These are phyloP conservation scores for Gasteruption jaculator DNA, from an alignment of 2,888 invertebrate genomes.

Conservation along the genomic window DNA sequence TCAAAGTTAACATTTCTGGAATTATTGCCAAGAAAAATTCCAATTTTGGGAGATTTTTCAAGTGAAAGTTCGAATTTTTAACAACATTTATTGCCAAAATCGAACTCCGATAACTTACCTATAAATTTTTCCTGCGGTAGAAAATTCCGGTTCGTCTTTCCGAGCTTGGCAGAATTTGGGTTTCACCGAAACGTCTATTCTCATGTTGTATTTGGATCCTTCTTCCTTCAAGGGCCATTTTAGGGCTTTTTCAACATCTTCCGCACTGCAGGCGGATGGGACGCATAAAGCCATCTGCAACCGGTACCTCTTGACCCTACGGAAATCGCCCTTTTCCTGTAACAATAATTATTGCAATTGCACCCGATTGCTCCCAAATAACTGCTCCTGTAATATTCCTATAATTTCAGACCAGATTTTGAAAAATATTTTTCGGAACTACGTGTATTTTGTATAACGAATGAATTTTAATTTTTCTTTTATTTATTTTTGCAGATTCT, in stretches of 20 bases:
- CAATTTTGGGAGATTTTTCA: neutral
- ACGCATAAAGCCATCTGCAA: slow-evolving; percentile 58
- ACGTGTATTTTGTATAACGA: too few species aligned
- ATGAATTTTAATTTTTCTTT: neutral
- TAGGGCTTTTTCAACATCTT: slow-evolving; percentile 57
- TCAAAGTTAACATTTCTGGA: neutral
- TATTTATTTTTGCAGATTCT: neutral
- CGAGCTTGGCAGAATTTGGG: slow-evolving; percentile 28
- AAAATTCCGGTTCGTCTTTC: slow-evolving; percentile 25
- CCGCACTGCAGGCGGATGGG: slow-evolving; percentile 57
- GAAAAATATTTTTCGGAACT: too few species aligned
- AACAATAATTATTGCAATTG: too few species aligned
- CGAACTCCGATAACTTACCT: too few species aligned
- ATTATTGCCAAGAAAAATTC: neutral
- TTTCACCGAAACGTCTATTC: slow-evolving; percentile 26
- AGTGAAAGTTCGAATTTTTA: slow-evolving; percentile 3
- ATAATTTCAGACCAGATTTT: too few species aligned
- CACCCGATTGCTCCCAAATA: too few species aligned
- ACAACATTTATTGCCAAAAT: neutral
- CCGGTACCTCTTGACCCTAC: slow-evolving; percentile 29
- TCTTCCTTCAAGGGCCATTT: slow-evolving; percentile 50
- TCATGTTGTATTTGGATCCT: slow-evolving; percentile 27
- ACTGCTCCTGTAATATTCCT: too few species aligned
- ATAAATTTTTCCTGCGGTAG: slow-evolving; percentile 25
- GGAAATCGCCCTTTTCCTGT: slow-evolving; percentile 37